These are phyloP conservation scores for Ormyrus thymus DNA, from an alignment of 2,888 invertebrate genomes.

Conservation along the genomic window DNA sequence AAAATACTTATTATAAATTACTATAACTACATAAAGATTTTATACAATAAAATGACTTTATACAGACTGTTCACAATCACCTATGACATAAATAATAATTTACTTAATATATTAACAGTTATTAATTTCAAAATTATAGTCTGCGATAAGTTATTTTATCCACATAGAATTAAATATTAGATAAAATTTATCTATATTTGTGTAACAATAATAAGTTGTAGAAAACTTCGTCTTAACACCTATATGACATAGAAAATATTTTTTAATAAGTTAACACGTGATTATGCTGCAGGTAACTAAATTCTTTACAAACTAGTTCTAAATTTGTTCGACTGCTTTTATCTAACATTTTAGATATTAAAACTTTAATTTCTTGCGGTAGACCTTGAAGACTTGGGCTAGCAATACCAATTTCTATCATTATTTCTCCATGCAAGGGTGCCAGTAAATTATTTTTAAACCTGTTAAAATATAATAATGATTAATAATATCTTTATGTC, in stretches of 20 bases:
- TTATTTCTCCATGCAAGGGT: constrained; percentile 78
- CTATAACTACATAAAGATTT: constrained; percentile 1
- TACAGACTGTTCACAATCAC: constrained; percentile 1
- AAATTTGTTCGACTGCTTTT: constrained; percentile 36
- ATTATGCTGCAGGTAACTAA: background rate
- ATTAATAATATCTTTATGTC: background rate
- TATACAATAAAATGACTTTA: background rate
- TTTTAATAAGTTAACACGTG: constrained; percentile 5
- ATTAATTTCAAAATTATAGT: background rate
- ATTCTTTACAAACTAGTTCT: constrained; percentile 26
- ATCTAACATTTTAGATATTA: constrained; percentile 40
- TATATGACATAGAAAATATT: background rate
- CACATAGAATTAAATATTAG: background rate
- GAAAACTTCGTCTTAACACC: too few species aligned
- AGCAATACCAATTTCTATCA: constrained; percentile 73
- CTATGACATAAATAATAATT: background rate
- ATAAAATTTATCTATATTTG: constrained; percentile 3
- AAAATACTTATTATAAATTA: constrained; percentile 29
- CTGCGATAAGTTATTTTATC: background rate
- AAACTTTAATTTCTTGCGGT: constrained; percentile 71
- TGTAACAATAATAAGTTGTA: background rate
- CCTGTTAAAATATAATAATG: constrained; percentile 69
- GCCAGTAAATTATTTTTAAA: constrained; percentile 78
- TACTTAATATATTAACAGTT: too few species aligned
- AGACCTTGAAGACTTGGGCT: constrained; percentile 70